Percentiles rank a stretch among this genome's conserved stretches.
phyloP scores from a whole-genome alignment of 2,113 vertebrate genomes.

The Gopherus flavomarginatus region DNA sequence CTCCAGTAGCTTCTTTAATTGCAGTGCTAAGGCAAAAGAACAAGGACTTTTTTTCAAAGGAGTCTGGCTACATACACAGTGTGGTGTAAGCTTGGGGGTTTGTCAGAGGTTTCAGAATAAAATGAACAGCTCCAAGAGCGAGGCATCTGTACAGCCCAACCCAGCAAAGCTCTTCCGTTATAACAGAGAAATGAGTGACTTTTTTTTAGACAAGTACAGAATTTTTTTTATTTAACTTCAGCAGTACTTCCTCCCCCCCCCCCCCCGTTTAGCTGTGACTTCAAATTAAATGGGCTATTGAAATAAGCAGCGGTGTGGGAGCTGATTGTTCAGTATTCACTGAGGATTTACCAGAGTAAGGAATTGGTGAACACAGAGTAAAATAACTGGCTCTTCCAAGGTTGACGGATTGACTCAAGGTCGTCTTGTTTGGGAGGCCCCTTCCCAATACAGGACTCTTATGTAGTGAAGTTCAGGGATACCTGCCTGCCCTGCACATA shows the following conservation, averaged over 20 bases:
- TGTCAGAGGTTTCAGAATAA: slow-evolving; percentile 35
- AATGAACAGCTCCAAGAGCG: slow-evolving; percentile 6
- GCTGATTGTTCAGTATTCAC: background rate
- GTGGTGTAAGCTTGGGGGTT: slow-evolving; percentile 33
- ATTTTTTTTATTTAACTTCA: background rate
- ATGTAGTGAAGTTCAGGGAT: fast-evolving
- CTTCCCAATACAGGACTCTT: background rate
- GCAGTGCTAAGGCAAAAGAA: slow-evolving; percentile 25
- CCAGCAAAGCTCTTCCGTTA: slow-evolving; percentile 30
- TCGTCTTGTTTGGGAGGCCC: background rate
- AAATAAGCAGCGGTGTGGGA: background rate
- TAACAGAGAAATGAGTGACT: slow-evolving; percentile 25
- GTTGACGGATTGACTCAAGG: background rate
- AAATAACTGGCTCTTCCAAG: background rate
- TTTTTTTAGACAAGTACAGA: slow-evolving; percentile 14
- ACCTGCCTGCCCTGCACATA: background rate
- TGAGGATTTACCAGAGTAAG: background rate
- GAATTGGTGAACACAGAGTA: background rate
- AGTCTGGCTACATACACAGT: slow-evolving; percentile 9
- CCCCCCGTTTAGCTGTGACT: background rate
- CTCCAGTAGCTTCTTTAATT: slow-evolving; percentile 31
- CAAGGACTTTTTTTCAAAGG: background rate
- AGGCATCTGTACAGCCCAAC: background rate
- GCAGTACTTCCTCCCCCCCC: background rate
- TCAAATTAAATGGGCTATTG: background rate